These are phyloP conservation scores for Propithecus perrieri DNA, from an alignment of 2,797 vertebrate genomes.

Conservation along the genomic window DNA sequence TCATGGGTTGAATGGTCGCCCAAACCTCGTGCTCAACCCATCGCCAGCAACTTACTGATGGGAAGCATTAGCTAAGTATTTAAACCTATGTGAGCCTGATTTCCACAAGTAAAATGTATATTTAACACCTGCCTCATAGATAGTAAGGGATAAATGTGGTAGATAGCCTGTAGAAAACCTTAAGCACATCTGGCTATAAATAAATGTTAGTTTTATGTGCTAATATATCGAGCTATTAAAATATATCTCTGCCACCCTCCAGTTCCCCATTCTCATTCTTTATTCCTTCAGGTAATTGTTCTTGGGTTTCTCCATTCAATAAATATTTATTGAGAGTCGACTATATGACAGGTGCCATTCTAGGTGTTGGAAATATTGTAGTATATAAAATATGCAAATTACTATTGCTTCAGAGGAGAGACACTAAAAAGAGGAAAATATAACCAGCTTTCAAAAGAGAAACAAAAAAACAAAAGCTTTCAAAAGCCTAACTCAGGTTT, in stretches of 20 bases:
- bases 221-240: background rate
- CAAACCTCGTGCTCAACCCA: background rate
- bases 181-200: slow-evolving; percentile 3
- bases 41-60: background rate
- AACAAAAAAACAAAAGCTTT: background rate
- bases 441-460: background rate
- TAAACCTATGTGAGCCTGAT: background rate
- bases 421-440: background rate
- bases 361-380: background rate
- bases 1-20: background rate
- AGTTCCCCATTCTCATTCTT: background rate
- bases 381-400: background rate
- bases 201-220: background rate
- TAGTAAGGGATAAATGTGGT: background rate
- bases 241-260: background rate
- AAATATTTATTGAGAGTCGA: slow-evolving; percentile 5
- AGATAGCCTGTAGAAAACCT: background rate
- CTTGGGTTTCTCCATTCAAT: background rate
- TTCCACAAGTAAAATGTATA: background rate
- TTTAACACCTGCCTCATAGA: background rate
- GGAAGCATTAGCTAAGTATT: background rate
- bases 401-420: background rate
- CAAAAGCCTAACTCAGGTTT: background rate
- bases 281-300: background rate
- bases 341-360: background rate